These are phyloP conservation scores for Odiellus spinosus DNA, from an alignment of 2,888 invertebrate genomes.

Conservation along the genomic window DNA sequence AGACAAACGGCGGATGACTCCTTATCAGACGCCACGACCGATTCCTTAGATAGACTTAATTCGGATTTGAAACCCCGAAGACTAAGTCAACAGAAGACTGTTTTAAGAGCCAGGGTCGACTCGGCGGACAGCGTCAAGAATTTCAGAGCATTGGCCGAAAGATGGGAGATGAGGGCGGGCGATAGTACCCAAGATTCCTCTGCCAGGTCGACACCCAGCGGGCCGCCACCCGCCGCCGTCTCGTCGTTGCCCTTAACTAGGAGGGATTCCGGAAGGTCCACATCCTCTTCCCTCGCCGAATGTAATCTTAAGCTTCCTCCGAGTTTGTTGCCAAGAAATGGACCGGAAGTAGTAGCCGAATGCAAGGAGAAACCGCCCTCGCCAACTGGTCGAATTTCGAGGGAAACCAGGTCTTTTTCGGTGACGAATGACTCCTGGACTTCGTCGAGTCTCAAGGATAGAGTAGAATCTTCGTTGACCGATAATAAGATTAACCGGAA, in stretches of 20 bases:
- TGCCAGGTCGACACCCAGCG: not conserved
- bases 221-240: no score
- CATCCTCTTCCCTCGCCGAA: not conserved
- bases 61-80: constrained; percentile 13
- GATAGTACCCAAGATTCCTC: constrained; percentile 16
- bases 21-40: constrained; percentile 11
- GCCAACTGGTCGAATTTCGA: no score
- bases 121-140: constrained; percentile 21
- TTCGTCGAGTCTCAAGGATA: no score
- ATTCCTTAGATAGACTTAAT: constrained; percentile 13
- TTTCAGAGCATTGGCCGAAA: constrained; percentile 28
- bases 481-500: no score
- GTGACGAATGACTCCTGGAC: not conserved
- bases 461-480: no score
- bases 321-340: constrained; percentile 12
- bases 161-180: constrained; percentile 27
- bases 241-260: not conserved
- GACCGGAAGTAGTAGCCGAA: not conserved
- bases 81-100: constrained; percentile 18
- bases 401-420: not conserved
- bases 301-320: constrained; percentile 7
- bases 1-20: constrained; percentile 13
- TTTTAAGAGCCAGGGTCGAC: constrained; percentile 12
- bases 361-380: not conserved
- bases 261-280: constrained; percentile 4